Evolutionary conservation across 1,140 invertebrate genomes (phyloP).

Genomic region (Acromyrmex echinatior): DNA sequence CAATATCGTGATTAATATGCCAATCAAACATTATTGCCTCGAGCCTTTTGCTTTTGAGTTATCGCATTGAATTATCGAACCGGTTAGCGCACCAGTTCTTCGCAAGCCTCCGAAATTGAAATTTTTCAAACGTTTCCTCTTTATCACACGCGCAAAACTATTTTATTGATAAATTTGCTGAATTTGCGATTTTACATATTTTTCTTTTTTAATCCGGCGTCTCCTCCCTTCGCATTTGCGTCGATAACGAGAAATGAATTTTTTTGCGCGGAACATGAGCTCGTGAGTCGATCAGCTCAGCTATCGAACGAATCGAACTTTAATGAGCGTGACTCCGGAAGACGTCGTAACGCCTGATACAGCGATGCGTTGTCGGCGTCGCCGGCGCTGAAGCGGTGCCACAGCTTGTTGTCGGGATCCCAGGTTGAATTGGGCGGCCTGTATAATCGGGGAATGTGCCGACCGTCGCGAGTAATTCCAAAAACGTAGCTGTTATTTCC

Average conservation of each 20-base stretch:
- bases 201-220: not conserved
- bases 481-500: slow-evolving; percentile 71
- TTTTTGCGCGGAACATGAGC: not conserved
- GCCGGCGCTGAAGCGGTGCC: slow-evolving; percentile 83
- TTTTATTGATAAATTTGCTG: not conserved
- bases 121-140: not conserved
- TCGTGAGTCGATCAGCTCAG: slow-evolving; percentile 68
- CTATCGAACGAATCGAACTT: slow-evolving; percentile 82
- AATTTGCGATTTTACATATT: not conserved
- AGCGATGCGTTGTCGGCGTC: slow-evolving; percentile 82
- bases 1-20: slow-evolving; percentile 2
- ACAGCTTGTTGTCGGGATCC: slow-evolving; percentile 75
- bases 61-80: not conserved
- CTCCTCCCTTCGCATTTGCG: not conserved
- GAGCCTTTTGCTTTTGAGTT: not conserved
- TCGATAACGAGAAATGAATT: not conserved
- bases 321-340: slow-evolving; percentile 81
- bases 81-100: not conserved
- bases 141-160: not conserved
- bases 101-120: not conserved
- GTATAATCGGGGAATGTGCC: slow-evolving; percentile 69
- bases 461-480: slow-evolving; percentile 62
- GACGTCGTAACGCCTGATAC: slow-evolving; percentile 76
- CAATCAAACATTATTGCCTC: slow-evolving; percentile 28
- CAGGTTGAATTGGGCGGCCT: slow-evolving; percentile 70